Evolutionary conservation across 2,888 invertebrate species (phyloP).

Genomic region (Drosophila incognita): DNA sequence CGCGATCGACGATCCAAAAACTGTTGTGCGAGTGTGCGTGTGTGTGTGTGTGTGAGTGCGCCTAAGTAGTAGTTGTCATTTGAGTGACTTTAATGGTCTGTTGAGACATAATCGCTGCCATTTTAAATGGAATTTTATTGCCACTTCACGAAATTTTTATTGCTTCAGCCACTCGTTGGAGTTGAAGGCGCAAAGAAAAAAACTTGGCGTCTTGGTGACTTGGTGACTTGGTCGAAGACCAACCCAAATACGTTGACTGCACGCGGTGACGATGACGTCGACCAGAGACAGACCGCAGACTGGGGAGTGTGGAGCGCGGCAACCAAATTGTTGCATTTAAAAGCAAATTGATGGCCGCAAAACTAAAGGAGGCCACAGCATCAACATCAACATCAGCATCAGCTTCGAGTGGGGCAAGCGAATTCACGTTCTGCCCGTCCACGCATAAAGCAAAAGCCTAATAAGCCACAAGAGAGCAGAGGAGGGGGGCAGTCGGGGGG

Average conservation of each 20-base stretch:
- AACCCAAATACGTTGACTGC: constrained; percentile 59
- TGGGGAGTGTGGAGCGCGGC: constrained; percentile 3
- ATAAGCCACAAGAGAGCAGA: constrained; percentile 54
- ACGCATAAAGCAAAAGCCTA: constrained; percentile 80
- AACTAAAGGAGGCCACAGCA: constrained; percentile 81
- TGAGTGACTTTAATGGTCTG: constrained; percentile 85
- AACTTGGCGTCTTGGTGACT: constrained; percentile 14
- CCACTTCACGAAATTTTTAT: constrained; percentile 82
- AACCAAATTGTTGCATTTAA: constrained; percentile 83
- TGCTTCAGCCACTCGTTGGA: constrained; percentile 42
- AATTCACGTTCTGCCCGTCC: constrained; percentile 69
- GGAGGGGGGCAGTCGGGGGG: not conserved
- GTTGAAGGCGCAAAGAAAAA: constrained; percentile 34
- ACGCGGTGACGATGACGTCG: constrained; percentile 71
- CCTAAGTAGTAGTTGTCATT: constrained; percentile 84
- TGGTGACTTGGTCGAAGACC: constrained; percentile 32
- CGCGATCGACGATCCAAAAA: constrained; percentile 67
- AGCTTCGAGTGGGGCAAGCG: constrained; percentile 31
- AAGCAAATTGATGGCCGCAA: constrained; percentile 83
- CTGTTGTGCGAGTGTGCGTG: constrained; percentile 2
- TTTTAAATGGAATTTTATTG: constrained; percentile 85
- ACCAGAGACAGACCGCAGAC: constrained; percentile 18
- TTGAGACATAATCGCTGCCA: constrained; percentile 85
- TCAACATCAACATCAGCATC: constrained; percentile 2
- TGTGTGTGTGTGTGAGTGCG: constrained; percentile 60